These are phyloP conservation scores for Hiodon alosoides DNA, from an alignment of 2,113 vertebrate genomes.

Conservation along the genomic window DNA sequence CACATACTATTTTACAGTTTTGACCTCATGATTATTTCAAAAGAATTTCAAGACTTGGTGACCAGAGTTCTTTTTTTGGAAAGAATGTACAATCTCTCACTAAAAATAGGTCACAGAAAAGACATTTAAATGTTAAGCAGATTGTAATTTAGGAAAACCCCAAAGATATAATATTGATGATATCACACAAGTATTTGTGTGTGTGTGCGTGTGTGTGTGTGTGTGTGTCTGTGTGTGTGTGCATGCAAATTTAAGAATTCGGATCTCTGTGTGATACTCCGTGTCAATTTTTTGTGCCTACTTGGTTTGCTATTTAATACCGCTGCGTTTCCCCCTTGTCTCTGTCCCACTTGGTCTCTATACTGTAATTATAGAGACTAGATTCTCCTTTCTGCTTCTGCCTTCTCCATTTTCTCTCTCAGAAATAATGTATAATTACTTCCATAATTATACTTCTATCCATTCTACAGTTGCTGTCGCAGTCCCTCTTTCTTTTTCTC, in stretches of 20 bases:
- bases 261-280: not conserved
- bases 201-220: conserved; percentile 12
- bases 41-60: too few relatives aligned
- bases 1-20: too few relatives aligned
- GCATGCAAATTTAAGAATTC: not conserved
- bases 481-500: conserved; percentile 33
- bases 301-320: conserved; percentile 12
- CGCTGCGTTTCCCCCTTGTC: conserved; percentile 30
- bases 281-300: not conserved
- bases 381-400: conserved; percentile 39
- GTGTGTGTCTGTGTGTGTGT: conserved; percentile 1
- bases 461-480: conserved; percentile 51
- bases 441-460: conserved; percentile 61
- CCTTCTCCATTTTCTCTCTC: conserved; percentile 40
- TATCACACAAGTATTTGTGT: not conserved
- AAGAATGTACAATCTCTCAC: too few relatives aligned
- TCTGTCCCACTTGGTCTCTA: conserved; percentile 44
- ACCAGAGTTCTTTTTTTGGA: too few relatives aligned
- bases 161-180: too few relatives aligned
- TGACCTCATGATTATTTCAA: too few relatives aligned
- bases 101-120: too few relatives aligned
- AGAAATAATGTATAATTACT: conserved; percentile 67
- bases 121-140: too few relatives aligned
- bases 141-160: too few relatives aligned
- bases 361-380: conserved; percentile 59